Evolutionary conservation across 53 echinoderm and acorn worm genomes (phyloP).

Genomic region (Echinarachnius parma): DNA sequence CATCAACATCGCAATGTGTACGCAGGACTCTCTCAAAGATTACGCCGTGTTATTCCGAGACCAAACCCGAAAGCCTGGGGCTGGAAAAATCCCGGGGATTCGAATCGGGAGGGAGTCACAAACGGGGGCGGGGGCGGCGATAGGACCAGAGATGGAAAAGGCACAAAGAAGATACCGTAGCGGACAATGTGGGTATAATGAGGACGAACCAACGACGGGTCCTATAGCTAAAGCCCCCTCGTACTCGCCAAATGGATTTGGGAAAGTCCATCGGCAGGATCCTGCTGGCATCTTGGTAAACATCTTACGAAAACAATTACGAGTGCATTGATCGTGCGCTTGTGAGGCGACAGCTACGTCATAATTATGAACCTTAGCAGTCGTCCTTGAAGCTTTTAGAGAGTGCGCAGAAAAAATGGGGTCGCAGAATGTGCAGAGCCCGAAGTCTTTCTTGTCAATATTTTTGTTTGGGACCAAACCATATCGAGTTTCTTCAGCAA

Average conservation of each 20-base stretch:
- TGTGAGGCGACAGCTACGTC: conserved; percentile 43
- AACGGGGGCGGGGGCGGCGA: not conserved
- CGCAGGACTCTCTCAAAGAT: conserved; percentile 32
- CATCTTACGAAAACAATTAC: conserved; percentile 33
- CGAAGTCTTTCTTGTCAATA: no score
- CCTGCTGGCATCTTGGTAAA: conserved; percentile 3
- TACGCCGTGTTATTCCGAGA: conserved; percentile 27
- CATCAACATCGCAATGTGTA: conserved; percentile 41
- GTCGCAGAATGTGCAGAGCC: no score
- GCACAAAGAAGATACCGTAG: not conserved
- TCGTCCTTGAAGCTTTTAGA: conserved; percentile 10
- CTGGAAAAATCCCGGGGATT: not conserved
- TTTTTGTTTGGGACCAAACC: no score
- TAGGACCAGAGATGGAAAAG: not conserved
- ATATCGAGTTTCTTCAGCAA: conserved; percentile 19
- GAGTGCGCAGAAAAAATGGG: not conserved
- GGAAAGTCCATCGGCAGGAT: conserved; percentile 11
- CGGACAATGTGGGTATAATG: not conserved
- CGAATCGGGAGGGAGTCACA: conserved; percentile 3
- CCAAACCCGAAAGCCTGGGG: not conserved
- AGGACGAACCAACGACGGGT: not conserved
- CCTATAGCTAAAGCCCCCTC: not conserved
- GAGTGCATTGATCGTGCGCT: conserved; percentile 15
- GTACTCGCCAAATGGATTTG: not conserved
- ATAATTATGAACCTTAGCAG: conserved; percentile 25